Base-by-base conservation (phyloP, 2,113 vertebrate species). In the Zeus faber region DNA sequence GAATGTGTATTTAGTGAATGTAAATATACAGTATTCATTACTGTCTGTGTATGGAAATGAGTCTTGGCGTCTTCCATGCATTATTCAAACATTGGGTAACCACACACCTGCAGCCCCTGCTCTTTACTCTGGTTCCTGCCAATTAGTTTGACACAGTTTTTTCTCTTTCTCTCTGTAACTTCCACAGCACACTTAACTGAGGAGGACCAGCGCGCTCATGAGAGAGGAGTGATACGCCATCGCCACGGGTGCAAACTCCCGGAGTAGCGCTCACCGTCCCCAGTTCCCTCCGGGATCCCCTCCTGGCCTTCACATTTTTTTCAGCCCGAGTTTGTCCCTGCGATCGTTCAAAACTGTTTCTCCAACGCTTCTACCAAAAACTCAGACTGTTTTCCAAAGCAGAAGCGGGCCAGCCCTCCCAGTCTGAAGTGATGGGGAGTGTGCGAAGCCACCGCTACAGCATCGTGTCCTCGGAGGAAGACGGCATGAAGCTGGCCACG, bases 371-470 rank as follows among this genome's bases (percentile, higher is more conserved):
- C 89, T 90, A 93, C 87, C 93, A 95, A 88, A 98, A 96, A 95
- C 93, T 96, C 64, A 94, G 93, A 98, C 94, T 98, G 95, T 98
- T 96, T 91, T 91, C 93, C 87, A 94, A 91, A 95, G 94, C 94
- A 90, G 94, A 95, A 86, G 31, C 20, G 72, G 82, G 90, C 76
- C 92, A 91, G 84, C 89, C 85, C 87, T 89, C 93, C 87, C 80
- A 91, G 55, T 80, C 81, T 69, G 92, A 91, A 90, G 92, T 81
- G 48, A 98, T 99, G 96, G 96, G 94, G 87, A 99, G 96, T 61
- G 93, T 93, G 91, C 92, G 95, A 74, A 91, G 94, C 90, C 96
- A 97, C 89, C 93, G 94, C 72, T 99, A 99, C 77, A 97, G 95
- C 90, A 95, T 98, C 1, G 95, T 99, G 79, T 98, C 96, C 58